A percentile compares a stretch with the other conserved stretches of the same genome.
Evolutionary conservation across 2,888 invertebrate species (phyloP).

Genomic region (Meloe dianella): DNA sequence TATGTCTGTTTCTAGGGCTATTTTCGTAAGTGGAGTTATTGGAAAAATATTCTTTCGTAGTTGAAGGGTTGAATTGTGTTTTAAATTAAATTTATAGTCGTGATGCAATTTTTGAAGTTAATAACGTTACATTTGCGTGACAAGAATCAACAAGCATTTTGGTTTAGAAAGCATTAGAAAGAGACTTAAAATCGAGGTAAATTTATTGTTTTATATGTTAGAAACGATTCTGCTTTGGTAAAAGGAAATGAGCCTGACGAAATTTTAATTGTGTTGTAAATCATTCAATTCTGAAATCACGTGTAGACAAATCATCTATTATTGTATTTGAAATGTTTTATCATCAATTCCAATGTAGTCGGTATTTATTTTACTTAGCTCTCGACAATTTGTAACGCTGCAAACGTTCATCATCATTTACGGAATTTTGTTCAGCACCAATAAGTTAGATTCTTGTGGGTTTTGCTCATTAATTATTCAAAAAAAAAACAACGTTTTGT

Average conservation of each 20-base stretch:
- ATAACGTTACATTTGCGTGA: constrained; percentile 3
- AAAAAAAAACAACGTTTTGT: too few relatives aligned
- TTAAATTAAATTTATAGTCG: constrained; percentile 5
- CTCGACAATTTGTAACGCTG: too few relatives aligned
- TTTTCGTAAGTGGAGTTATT: too few relatives aligned
- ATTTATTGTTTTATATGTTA: neutral
- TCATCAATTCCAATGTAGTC: too few relatives aligned
- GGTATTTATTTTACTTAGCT: too few relatives aligned
- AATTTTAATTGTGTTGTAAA: neutral
- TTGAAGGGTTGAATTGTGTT: neutral
- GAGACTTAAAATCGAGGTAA: neutral
- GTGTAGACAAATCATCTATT: too few relatives aligned
- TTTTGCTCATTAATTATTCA: too few relatives aligned
- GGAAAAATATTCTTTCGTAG: too few relatives aligned
- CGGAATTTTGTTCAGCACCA: too few relatives aligned
- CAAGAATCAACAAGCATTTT: neutral
- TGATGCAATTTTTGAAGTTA: neutral
- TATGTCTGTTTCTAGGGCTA: neutral
- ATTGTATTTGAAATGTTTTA: too few relatives aligned
- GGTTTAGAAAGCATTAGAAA: neutral
- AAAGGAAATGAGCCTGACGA: neutral
- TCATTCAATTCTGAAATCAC: neutral
- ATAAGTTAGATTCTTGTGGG: too few relatives aligned
- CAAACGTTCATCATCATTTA: too few relatives aligned
- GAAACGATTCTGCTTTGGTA: neutral